Percentiles rank a stretch among this genome's conserved stretches.
Conservation (phyloP, 2,888 invertebrate genomes). For the Nephrotoma flavescens region DNA sequence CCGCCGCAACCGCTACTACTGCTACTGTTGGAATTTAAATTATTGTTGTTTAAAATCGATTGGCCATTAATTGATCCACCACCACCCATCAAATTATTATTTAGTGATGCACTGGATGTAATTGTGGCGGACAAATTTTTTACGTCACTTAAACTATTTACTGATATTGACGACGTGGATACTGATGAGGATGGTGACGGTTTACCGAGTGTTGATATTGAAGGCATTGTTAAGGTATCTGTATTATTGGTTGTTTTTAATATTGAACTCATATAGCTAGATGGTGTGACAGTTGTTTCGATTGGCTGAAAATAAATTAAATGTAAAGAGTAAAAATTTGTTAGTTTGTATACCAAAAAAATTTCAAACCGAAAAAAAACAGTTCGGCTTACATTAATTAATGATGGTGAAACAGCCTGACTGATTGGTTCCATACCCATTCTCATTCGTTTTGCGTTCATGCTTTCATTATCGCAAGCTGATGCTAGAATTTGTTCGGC, state of each 20-base stretch:
- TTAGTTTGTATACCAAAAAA: neutral
- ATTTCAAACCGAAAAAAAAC: neutral
- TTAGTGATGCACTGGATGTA: neutral
- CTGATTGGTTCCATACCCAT: conserved; percentile 89
- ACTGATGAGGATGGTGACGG: conserved; percentile 19
- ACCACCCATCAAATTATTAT: neutral
- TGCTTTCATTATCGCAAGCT: conserved; percentile 94
- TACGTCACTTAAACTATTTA: conserved; percentile 8
- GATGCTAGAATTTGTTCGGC: conserved; percentile 91
- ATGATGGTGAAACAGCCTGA: conserved; percentile 54
- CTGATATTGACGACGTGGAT: conserved; percentile 19
- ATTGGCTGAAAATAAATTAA: neutral
- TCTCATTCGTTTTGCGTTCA: conserved; percentile 94
- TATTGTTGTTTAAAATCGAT: neutral
- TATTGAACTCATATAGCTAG: conserved; percentile 3
- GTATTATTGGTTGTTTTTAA: neutral
- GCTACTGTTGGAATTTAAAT: neutral
- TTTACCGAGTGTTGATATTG: conserved; percentile 9
- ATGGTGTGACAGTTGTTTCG: conserved; percentile 2
- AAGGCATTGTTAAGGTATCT: conserved; percentile 1
- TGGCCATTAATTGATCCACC: neutral
- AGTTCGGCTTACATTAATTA: conserved; percentile 32
- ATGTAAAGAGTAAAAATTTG: neutral
- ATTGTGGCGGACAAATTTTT: neutral
- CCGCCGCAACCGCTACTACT: neutral